phyloP scores from a whole-genome alignment of 2,888 invertebrate species.

The Cremastobaeus sp. region DNA sequence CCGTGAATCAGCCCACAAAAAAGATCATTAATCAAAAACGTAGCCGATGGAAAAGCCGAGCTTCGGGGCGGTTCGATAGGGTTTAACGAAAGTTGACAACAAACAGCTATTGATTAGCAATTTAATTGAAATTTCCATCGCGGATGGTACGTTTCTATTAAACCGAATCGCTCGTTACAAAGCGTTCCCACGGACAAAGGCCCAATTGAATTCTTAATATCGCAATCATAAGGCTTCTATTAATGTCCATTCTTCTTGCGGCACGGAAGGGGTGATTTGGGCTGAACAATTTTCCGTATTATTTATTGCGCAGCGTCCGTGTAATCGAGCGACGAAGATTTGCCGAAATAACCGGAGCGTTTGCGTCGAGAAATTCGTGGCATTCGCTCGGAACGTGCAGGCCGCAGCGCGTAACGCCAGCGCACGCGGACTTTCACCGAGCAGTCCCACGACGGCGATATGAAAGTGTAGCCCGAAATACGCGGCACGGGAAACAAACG shows the following conservation, averaged over 20 bases:
- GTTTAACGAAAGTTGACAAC: too few species aligned
- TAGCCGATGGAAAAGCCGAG: too few species aligned
- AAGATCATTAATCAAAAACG: too few species aligned
- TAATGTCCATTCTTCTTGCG: conserved; percentile 19
- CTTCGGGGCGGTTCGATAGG: too few species aligned
- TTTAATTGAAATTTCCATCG: conserved; percentile 20
- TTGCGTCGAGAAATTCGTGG: conserved; percentile 30
- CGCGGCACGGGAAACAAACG: conserved; percentile 28
- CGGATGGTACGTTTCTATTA: conserved; percentile 14
- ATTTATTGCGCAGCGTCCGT: conserved; percentile 9
- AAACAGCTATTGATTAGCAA: too few species aligned
- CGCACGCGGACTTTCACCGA: conserved; percentile 52
- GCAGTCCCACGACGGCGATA: conserved; percentile 35
- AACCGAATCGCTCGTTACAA: conserved; percentile 25
- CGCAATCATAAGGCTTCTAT: conserved; percentile 32
- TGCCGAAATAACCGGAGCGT: conserved; percentile 23
- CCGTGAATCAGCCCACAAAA: too few species aligned
- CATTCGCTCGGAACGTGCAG: conserved; percentile 18
- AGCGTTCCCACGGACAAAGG: conserved; percentile 27
- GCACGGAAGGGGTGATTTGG: not conserved
- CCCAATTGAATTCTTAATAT: conserved; percentile 32
- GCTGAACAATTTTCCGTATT: not conserved
- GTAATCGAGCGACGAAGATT: conserved; percentile 14
- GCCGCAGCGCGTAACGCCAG: conserved; percentile 39
- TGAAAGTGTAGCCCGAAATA: conserved; percentile 55